Evolutionary conservation across 2,113 vertebrate genomes (phyloP), one percentile per base, ranked within the genome.

Genomic region (Agelaius phoeniceus): DNA sequence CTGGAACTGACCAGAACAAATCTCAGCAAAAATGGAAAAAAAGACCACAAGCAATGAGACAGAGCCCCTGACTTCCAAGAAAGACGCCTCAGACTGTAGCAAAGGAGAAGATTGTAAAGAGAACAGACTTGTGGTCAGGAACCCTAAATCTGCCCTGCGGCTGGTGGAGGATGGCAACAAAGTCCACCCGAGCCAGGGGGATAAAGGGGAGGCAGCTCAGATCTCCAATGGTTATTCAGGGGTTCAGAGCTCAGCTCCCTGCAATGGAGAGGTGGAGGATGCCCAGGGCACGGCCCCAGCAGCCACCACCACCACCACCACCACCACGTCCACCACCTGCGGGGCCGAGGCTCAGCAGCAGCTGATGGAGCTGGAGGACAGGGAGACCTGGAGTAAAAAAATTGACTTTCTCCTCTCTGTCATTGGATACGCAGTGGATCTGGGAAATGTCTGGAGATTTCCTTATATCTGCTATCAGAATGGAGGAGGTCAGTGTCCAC

Each of bases 381-480:
- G 98, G 61, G 99, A 99, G 96, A 99, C 99, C 51, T 99, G 99
- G 99, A 98, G 98, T 95, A 99, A 99, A 98, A 99, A 99, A 98
- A 97, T 99, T 97, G 99, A 99, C 98, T 99, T 99, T 97, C 97
- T 99, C 28, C 98, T 99, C 87, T 99, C 99, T 0, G 99, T 99
- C 92, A 99, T 99, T 35, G 99, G 99, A 89, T 99, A 99, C 0
- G 99, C 99, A 1, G 99, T 99, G 94, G 99, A 99, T 97, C 98
- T 99, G 97, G 99, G 99, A 68, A 99, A 99, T 1, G 98, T 99
- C 72, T 99, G 99, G 99, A 99, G 99, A 65, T 99, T 99, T 95
- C 99, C 99, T 17, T 99, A 99, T 76, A 98, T 99, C 90, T 99
- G 99, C 97, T 99, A 99, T 92, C 99, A 99, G 86, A 99, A 99